Evolutionary conservation across 2,888 invertebrate genomes (phyloP).

Genomic region (Drosophila aldrichi): DNA sequence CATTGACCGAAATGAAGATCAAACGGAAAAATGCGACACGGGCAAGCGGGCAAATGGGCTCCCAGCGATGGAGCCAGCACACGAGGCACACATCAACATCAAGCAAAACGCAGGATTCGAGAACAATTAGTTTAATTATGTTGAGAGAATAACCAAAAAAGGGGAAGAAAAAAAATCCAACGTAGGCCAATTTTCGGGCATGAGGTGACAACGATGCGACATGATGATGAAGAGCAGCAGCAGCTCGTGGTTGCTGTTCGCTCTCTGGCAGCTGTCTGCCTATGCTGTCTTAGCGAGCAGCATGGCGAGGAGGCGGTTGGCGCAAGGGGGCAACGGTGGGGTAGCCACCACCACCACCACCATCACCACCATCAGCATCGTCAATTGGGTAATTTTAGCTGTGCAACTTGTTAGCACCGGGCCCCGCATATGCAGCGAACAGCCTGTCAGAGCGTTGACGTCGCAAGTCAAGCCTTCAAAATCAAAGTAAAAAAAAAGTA

Average conservation of each 20-base stretch:
- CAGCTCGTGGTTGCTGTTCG: constrained; percentile 30
- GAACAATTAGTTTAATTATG: constrained; percentile 79
- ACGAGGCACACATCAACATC: neutral
- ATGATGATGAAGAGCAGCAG: constrained; percentile 67
- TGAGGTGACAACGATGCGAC: constrained; percentile 81
- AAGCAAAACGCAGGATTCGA: constrained; percentile 34
- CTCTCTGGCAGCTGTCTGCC: constrained; percentile 11
- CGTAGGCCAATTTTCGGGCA: constrained; percentile 63
- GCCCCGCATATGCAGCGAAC: constrained; percentile 60
- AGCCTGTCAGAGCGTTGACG: constrained; percentile 64
- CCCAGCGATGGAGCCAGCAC: neutral
- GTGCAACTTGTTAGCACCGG: constrained; percentile 78
- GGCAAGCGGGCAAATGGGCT: neutral
- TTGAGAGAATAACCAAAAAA: constrained; percentile 27
- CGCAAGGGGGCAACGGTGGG: neutral
- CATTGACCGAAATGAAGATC: constrained; percentile 76
- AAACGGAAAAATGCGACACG: constrained; percentile 49
- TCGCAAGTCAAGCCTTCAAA: constrained; percentile 61
- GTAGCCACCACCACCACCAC: neutral
- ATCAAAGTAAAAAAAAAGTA: constrained; percentile 11
- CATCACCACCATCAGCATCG: constrained; percentile 33
- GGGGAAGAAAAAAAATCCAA: neutral
- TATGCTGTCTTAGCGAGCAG: constrained; percentile 1
- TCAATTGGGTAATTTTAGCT: constrained; percentile 80
- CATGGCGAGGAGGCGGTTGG: neutral